Percentiles rank a stretch among this genome's conserved stretches.
phyloP scores from a whole-genome alignment of 2,113 vertebrate genomes.

The Bos javanicus region DNA sequence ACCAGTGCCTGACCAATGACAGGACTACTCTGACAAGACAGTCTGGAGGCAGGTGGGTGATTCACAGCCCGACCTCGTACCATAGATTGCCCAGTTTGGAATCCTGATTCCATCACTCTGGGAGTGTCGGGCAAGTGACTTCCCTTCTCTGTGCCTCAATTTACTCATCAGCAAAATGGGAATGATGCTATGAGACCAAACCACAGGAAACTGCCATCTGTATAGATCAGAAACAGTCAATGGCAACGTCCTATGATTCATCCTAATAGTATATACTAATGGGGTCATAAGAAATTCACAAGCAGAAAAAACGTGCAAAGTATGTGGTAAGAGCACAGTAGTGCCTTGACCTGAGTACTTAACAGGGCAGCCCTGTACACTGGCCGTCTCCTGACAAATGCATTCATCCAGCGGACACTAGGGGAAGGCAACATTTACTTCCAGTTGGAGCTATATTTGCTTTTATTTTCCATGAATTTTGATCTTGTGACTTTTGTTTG shows the following conservation, averaged over 20 bases:
- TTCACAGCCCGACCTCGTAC: accelerated
- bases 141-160: neutral
- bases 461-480: slow-evolving; percentile 73
- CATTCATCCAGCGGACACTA: accelerated
- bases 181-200: neutral
- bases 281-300: accelerated
- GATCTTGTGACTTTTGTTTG: slow-evolving; percentile 76
- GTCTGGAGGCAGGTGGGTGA: accelerated
- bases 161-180: neutral
- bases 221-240: neutral
- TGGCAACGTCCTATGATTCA: neutral
- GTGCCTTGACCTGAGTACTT: neutral
- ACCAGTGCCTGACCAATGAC: neutral
- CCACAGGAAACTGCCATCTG: neutral
- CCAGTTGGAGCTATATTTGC: slow-evolving; percentile 53
- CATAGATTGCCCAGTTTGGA: neutral
- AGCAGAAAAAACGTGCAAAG: neutral
- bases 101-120: neutral
- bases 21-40: neutral
- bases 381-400: accelerated
- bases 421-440: neutral
- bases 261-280: accelerated
- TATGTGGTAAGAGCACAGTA: accelerated
- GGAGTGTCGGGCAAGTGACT: neutral
- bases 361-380: neutral